Percentiles rank a stretch among this genome's conserved stretches.
Evolutionary conservation across 2,113 vertebrate species (phyloP).

Genomic region (Arvicanthis niloticus): DNA sequence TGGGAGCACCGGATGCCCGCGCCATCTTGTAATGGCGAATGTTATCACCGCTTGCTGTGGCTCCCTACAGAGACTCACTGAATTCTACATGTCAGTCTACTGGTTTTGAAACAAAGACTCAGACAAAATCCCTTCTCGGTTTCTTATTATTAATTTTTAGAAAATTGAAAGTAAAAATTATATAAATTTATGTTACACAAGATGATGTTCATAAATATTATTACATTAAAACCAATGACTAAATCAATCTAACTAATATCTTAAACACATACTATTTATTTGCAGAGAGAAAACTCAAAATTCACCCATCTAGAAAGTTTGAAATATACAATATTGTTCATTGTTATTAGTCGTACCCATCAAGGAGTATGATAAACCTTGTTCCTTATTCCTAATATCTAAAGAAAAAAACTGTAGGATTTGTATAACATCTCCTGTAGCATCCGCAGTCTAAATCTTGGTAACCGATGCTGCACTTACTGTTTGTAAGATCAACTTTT

Average conservation of each 20-base stretch:
- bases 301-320: not conserved
- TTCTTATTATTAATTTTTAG: not conserved
- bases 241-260: not conserved
- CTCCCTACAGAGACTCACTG: not conserved
- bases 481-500: not conserved
- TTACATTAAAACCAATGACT: not conserved
- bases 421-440: not conserved
- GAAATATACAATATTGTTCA: not conserved
- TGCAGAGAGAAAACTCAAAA: not conserved
- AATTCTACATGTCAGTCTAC: not conserved
- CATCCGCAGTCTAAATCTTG: not conserved
- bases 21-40: too few relatives aligned
- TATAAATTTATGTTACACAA: not conserved
- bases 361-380: not conserved
- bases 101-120: not conserved
- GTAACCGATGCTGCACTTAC: not conserved
- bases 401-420: not conserved
- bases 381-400: not conserved
- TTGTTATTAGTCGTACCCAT: not conserved
- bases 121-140: not conserved
- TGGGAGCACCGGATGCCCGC: too few relatives aligned
- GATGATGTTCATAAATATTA: not conserved
- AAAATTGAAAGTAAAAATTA: not conserved
- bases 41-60: too few relatives aligned
- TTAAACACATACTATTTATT: not conserved